Percentiles rank a stretch among this genome's conserved stretches.
Conservation (phyloP, 2,888 invertebrate species). For the Drosophila flavopinicola region DNA sequence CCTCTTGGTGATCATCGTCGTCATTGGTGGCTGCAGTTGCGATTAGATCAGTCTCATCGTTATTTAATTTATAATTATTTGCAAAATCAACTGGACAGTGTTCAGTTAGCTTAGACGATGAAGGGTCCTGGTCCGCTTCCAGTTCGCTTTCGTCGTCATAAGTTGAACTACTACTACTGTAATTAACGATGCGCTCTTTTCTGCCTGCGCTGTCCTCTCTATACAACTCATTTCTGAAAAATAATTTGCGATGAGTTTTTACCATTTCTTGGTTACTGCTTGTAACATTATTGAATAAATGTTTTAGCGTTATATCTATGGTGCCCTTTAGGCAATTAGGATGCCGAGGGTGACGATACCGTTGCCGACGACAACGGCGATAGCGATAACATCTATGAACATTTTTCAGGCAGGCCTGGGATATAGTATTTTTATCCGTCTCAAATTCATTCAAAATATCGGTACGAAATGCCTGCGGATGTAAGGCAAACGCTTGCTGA, state of each 20-base stretch:
- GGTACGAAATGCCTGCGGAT: background rate
- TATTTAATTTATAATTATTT: conserved; percentile 27
- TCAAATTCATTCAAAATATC: background rate
- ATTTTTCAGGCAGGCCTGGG: conserved; percentile 17
- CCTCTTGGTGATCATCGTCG: background rate
- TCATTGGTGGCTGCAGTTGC: conserved; percentile 5
- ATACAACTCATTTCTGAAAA: conserved; percentile 74
- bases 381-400: conserved; percentile 11
- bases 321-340: background rate
- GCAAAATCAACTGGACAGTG: conserved; percentile 4
- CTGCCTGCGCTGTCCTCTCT: conserved; percentile 29
- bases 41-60: conserved; percentile 55
- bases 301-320: conserved; percentile 55
- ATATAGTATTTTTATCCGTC: background rate
- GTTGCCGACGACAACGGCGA: conserved; percentile 15
- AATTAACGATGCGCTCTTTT: conserved; percentile 66
- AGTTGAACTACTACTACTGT: conserved; percentile 67
- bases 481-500: background rate
- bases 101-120: background rate
- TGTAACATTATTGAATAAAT: conserved; percentile 40
- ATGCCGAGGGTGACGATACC: conserved; percentile 5
- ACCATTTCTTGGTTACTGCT: background rate
- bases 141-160: conserved; percentile 42
- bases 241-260: conserved; percentile 68
- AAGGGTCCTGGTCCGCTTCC: background rate